phyloP scores from a whole-genome alignment of 1,140 invertebrate genomes.

The Cydia amplana region DNA sequence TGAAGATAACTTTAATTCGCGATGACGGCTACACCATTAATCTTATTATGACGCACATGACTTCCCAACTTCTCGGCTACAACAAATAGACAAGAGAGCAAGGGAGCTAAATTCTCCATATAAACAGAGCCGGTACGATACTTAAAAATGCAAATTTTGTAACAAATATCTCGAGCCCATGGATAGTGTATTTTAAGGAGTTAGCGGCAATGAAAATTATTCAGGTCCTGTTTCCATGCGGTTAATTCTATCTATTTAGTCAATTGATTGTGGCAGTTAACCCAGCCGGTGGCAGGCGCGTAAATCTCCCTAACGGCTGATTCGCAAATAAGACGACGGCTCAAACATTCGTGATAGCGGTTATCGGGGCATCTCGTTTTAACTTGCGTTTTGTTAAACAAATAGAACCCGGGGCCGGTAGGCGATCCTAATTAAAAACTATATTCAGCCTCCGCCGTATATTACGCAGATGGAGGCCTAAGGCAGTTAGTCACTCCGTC shows the following conservation, averaged over 20 bases:
- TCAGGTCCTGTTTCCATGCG: slow-evolving; percentile 43
- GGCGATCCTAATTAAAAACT: slow-evolving; percentile 74
- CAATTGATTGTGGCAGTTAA: slow-evolving; percentile 63
- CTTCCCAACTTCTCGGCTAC: slow-evolving; percentile 44
- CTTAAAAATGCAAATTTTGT: slow-evolving; percentile 28
- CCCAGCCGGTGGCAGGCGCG: slow-evolving; percentile 50
- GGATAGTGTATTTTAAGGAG: slow-evolving; percentile 15
- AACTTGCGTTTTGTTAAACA: slow-evolving; percentile 67
- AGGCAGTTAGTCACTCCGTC: slow-evolving; percentile 57
- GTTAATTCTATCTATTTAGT: slow-evolving; percentile 59
- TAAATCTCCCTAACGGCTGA: slow-evolving; percentile 65
- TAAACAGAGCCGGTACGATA: slow-evolving; percentile 38
- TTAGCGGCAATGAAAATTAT: slow-evolving; percentile 41
- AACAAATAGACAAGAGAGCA: slow-evolving; percentile 37
- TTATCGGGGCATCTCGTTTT: slow-evolving; percentile 65
- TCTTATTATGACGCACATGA: slow-evolving; percentile 58
- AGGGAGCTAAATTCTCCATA: slow-evolving; percentile 46
- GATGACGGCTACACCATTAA: slow-evolving; percentile 68
- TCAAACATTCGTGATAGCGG: slow-evolving; percentile 54
- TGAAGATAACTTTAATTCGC: slow-evolving; percentile 70
- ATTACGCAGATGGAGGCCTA: slow-evolving; percentile 61
- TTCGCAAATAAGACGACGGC: slow-evolving; percentile 61
- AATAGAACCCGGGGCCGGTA: slow-evolving; percentile 67
- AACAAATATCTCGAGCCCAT: background rate
- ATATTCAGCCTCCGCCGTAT: slow-evolving; percentile 64